These are phyloP conservation scores for Chloropsis cyanopogon DNA, from an alignment of 2,113 vertebrate genomes.

Conservation along the genomic window DNA sequence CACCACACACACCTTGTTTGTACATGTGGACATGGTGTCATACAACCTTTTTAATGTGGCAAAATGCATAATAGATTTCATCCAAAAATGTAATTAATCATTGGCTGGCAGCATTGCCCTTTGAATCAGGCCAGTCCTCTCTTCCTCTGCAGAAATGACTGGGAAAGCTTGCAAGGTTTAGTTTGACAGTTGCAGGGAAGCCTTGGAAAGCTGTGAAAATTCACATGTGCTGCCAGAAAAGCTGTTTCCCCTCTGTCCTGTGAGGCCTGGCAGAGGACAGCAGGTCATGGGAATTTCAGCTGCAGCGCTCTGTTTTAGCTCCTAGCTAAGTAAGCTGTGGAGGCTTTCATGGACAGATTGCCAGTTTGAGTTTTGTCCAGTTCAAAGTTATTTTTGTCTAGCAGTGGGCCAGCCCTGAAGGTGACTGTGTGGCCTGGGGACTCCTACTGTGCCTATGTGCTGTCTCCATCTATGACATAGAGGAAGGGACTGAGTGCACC, in stretches of 20 bases:
- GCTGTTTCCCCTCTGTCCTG: not conserved
- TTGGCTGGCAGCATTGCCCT: not conserved
- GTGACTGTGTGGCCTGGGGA: not conserved
- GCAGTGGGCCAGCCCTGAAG: not conserved
- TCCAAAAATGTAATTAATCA: not conserved
- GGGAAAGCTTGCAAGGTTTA: rapidly evolving
- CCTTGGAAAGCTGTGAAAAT: not conserved
- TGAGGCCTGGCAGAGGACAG: not conserved
- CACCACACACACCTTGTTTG: not conserved
- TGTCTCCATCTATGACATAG: not conserved
- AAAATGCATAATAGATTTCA: not conserved
- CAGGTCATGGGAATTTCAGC: not conserved
- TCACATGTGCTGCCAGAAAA: not conserved
- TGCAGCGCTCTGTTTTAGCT: not conserved
- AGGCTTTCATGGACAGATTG: not conserved
- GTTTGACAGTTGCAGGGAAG: not conserved
- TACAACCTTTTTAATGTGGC: not conserved
- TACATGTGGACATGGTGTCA: not conserved
- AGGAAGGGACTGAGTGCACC: too few relatives aligned
- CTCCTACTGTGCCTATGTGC: rapidly evolving
- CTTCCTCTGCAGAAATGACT: not conserved
- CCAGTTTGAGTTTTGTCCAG: not conserved
- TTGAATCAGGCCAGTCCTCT: not conserved
- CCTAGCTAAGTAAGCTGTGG: not conserved
- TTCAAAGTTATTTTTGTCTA: not conserved